phyloP scores from a whole-genome alignment of 1,140 invertebrate genomes.

The Periplaneta americana region DNA sequence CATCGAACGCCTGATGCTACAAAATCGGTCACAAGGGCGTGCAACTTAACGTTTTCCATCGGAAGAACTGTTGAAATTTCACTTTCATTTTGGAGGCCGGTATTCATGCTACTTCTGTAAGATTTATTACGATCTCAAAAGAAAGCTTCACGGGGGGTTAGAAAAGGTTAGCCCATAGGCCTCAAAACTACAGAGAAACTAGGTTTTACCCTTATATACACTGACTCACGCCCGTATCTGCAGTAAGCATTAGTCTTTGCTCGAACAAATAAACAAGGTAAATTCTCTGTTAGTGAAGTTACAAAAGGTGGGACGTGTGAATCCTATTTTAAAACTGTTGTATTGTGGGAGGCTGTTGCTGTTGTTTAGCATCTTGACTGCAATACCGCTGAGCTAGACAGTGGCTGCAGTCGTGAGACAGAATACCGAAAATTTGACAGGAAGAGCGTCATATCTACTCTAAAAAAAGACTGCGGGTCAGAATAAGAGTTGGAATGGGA shows the following conservation, averaged over 20 bases:
- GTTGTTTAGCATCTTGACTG: neutral
- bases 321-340: neutral
- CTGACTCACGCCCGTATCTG: neutral
- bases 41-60: no score
- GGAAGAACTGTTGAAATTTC: neutral
- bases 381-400: neutral
- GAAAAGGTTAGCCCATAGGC: neutral
- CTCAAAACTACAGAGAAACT: neutral
- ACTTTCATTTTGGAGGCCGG: neutral
- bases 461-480: no score
- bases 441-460: neutral
- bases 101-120: neutral
- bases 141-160: neutral
- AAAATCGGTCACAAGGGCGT: neutral
- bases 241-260: neutral
- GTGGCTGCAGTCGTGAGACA: neutral
- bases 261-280: neutral
- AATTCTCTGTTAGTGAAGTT: neutral
- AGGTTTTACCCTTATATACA: no score
- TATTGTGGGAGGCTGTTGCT: neutral
- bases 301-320: neutral
- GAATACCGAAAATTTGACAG: neutral
- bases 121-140: neutral
- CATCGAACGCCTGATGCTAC: no score
- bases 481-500: no score